Conservation (phyloP, 2,113 vertebrate species). For the Scolopax mira region DNA sequence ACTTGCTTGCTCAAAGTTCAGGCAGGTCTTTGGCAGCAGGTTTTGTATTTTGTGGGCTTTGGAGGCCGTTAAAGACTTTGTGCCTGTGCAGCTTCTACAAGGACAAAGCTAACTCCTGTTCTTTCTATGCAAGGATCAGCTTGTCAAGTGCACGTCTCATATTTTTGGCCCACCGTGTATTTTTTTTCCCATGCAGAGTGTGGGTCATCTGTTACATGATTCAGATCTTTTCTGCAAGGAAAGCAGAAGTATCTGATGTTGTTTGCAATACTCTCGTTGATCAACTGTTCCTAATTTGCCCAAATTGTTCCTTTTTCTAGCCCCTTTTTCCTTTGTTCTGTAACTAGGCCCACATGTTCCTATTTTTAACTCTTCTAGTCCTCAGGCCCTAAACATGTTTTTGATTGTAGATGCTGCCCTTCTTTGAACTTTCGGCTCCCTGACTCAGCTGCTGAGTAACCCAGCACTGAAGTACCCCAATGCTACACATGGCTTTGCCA, state of each 20-base stretch:
- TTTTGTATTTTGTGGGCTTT: not conserved
- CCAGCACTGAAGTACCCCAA: not conserved
- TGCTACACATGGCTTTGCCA: not conserved
- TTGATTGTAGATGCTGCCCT: conserved; percentile 35
- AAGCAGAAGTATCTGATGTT: not conserved
- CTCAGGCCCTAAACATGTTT: conserved; percentile 44
- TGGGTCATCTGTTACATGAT: not conserved
- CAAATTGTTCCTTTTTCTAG: conserved; percentile 52
- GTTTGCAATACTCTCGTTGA: not conserved
- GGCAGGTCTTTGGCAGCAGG: not conserved
- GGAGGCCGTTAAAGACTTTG: not conserved
- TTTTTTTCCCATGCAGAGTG: not conserved
- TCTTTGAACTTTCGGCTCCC: conserved; percentile 53
- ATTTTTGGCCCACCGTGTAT: not conserved
- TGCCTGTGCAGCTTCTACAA: not conserved
- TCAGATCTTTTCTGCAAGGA: not conserved
- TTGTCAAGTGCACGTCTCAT: not conserved
- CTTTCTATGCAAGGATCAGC: not conserved
- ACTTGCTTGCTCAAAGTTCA: not conserved
- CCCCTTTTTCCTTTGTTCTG: conserved; percentile 34
- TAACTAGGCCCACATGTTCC: conserved; percentile 43
- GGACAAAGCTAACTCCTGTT: not conserved
- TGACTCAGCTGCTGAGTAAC: conserved; percentile 34
- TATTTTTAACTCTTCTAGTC: conserved; percentile 60
- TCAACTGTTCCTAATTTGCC: conserved; percentile 54